Conservation (phyloP, 2,797 vertebrate species). For the Aeoliscus strigatus region DNA sequence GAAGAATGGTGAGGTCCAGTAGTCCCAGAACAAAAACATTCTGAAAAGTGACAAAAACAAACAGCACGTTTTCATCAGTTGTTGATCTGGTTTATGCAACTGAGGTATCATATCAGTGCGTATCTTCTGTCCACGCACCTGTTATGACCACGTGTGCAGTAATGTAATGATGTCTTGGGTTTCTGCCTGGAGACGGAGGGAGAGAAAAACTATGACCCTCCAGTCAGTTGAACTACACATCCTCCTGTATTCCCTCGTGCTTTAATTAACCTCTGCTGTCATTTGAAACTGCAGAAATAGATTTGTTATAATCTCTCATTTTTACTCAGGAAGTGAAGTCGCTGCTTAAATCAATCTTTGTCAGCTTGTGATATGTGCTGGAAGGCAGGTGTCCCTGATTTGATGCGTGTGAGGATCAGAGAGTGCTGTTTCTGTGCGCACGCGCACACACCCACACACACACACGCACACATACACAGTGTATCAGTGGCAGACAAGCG, state of each 20-base stretch:
- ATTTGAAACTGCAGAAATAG: constrained; percentile 59
- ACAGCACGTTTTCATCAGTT: no score
- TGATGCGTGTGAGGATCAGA: constrained; percentile 59
- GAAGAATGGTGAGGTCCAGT: no score
- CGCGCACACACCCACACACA: constrained; percentile 6
- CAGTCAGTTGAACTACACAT: constrained; percentile 34
- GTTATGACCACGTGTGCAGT: constrained; percentile 3
- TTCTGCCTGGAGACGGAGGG: constrained; percentile 12
- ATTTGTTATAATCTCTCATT: constrained; percentile 61
- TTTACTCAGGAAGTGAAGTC: constrained; percentile 52
- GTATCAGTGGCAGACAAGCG: constrained; percentile 48
- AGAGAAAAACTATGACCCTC: constrained; percentile 45
- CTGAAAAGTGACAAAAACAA: no score
- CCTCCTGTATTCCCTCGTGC: constrained; percentile 35
- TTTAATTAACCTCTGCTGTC: constrained; percentile 73
- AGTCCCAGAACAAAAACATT: no score
- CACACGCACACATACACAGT: constrained; percentile 15
- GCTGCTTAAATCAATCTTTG: constrained; percentile 59
- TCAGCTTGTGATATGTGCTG: constrained; percentile 39
- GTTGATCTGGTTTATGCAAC: no score
- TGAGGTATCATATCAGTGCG: no score
- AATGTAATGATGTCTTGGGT: constrained; percentile 14
- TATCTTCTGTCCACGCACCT: no score
- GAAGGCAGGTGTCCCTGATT: constrained; percentile 61
- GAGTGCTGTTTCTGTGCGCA: constrained; percentile 29